Evolutionary conservation across 2,797 vertebrate species (phyloP).

Genomic region (Gymnoscopelus microlampas): DNA sequence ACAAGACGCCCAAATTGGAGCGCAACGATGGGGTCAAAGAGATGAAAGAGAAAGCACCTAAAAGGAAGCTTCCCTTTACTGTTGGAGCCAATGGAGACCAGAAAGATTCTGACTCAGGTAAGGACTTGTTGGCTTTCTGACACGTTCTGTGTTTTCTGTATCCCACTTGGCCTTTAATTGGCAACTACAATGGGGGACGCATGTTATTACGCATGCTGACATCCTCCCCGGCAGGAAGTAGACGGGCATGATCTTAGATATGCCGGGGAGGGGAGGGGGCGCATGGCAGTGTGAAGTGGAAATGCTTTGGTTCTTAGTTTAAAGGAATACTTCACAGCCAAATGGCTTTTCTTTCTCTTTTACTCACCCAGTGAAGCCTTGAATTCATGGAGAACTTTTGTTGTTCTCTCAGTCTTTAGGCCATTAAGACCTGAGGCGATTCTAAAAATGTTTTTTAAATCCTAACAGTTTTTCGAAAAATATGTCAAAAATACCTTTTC

Average conservation of each 20-base stretch:
- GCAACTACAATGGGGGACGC: constrained; percentile 14
- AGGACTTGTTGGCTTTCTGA: constrained; percentile 26
- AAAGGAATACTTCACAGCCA: constrained; percentile 11
- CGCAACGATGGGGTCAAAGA: constrained; percentile 97
- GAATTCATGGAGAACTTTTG: too few species aligned
- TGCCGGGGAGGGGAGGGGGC: constrained; percentile 32
- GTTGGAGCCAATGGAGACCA: constrained; percentile 99
- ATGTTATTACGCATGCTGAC: constrained; percentile 34
- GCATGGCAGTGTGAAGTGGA: constrained; percentile 34
- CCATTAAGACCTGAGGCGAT: too few species aligned
- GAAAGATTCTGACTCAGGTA: constrained; percentile 99
- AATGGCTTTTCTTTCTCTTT: too few species aligned
- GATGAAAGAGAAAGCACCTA: constrained; percentile 97
- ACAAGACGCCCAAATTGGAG: constrained; percentile 98
- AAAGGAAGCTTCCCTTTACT: constrained; percentile 98
- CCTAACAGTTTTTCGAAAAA: too few species aligned
- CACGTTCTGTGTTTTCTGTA: neutral
- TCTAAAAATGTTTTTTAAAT: too few species aligned
- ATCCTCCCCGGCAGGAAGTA: constrained; percentile 55
- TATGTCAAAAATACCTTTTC: too few species aligned
- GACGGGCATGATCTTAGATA: constrained; percentile 35
- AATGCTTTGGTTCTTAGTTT: constrained; percentile 11
- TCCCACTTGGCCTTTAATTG: constrained; percentile 30
- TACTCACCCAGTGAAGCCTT: too few species aligned
- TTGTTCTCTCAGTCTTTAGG: too few species aligned